Percentiles rank a stretch among this genome's conserved stretches.
phyloP scores from a whole-genome alignment of 2,113 vertebrate species.

The Gadus chalcogrammus region DNA sequence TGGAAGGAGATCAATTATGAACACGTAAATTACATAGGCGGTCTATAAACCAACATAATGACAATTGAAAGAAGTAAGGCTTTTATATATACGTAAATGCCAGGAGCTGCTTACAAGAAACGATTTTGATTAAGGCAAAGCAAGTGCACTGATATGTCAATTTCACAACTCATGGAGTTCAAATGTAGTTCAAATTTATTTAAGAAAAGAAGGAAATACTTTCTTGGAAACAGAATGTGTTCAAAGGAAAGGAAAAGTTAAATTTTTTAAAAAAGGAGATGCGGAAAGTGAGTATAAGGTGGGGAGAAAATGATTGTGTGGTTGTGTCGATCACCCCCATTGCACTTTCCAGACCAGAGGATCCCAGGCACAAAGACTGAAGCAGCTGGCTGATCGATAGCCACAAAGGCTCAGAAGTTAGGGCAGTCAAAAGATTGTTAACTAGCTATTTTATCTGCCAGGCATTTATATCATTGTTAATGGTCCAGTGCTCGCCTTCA shows the following conservation, averaged over 20 bases:
- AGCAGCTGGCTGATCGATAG: constrained; percentile 81
- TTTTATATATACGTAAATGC: too few relatives aligned
- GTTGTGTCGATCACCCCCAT: constrained; percentile 15
- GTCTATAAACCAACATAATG: constrained; percentile 37
- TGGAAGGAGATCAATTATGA: constrained; percentile 54
- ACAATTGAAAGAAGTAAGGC: constrained; percentile 1
- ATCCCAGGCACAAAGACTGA: constrained; percentile 55
- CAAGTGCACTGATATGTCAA: too few relatives aligned
- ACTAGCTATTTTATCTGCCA: constrained; percentile 80
- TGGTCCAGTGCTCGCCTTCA: constrained; percentile 71
- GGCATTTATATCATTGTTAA: constrained; percentile 81
- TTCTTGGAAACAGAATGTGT: not conserved
- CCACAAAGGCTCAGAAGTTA: constrained; percentile 76
- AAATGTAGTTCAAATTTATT: too few relatives aligned
- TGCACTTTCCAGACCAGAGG: constrained; percentile 63
- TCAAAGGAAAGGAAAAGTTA: constrained; percentile 8
- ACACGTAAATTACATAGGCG: constrained; percentile 42
- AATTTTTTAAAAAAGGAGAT: constrained; percentile 13
- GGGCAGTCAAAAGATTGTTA: constrained; percentile 82
- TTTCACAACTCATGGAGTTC: too few relatives aligned
- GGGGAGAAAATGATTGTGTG: constrained; percentile 31
- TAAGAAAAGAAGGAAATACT: too few relatives aligned
- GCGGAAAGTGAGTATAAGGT: constrained; percentile 34
- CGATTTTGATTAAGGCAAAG: too few relatives aligned
- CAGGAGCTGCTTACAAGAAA: too few relatives aligned